Conservation (phyloP, 2,797 vertebrate genomes). For the Uromys caudimaculatus region DNA sequence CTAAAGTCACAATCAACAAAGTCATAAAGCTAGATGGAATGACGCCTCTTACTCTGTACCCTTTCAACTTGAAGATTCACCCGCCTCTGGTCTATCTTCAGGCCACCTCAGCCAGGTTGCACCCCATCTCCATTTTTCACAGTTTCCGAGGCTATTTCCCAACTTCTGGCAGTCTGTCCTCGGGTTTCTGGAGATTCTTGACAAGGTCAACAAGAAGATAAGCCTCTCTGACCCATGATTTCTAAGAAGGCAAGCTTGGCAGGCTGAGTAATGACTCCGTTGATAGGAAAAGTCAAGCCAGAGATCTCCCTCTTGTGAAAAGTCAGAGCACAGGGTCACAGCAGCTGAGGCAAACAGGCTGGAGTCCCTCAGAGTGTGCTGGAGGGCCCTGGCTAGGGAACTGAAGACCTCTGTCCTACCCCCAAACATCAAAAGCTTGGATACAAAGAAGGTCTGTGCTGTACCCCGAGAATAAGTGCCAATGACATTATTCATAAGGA, state of each 20-base stretch:
- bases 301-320: slow-evolving; percentile 27
- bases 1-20: neutral
- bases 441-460: slow-evolving; percentile 73
- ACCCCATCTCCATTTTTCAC: neutral
- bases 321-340: neutral
- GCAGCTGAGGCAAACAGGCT: neutral
- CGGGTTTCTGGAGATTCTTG: slow-evolving; percentile 2
- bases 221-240: slow-evolving; percentile 44
- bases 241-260: slow-evolving; percentile 66
- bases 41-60: neutral
- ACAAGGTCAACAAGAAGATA: slow-evolving; percentile 56
- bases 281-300: slow-evolving; percentile 59
- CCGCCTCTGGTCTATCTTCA: neutral
- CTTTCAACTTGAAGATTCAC: neutral
- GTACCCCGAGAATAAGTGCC: neutral
- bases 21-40: neutral
- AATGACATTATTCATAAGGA: slow-evolving; percentile 32
- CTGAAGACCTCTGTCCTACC: slow-evolving; percentile 59
- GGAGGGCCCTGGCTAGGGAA: neutral
- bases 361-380: neutral
- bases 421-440: slow-evolving; percentile 29
- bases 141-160: neutral
- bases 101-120: neutral
- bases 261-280: slow-evolving; percentile 50
- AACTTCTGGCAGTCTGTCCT: neutral